A percentile compares a stretch with the other conserved stretches of the same genome.
Conservation (phyloP, 2,888 invertebrate genomes). For the Drosophila macrospina region DNA sequence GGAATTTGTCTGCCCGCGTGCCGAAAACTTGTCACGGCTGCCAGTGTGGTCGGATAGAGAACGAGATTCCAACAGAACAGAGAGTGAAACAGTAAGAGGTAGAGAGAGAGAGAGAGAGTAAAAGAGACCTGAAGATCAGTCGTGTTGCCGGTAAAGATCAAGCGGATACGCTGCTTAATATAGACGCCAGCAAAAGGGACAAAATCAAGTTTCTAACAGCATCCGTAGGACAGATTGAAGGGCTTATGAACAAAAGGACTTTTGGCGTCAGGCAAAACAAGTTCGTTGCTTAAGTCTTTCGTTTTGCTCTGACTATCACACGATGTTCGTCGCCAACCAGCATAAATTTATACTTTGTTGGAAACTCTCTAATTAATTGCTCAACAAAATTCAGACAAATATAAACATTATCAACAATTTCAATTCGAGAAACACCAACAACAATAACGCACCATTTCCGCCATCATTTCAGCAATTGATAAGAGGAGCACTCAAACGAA, state of each 20-base stretch:
- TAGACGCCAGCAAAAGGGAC: constrained; percentile 68
- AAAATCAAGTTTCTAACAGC: constrained; percentile 26
- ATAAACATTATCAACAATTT: constrained; percentile 52
- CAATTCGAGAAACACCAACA: constrained; percentile 29
- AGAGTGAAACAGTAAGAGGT: constrained; percentile 8
- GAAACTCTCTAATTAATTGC: constrained; percentile 66
- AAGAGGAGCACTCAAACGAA: constrained; percentile 45
- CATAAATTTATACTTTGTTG: constrained; percentile 51
- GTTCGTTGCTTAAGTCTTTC: constrained; percentile 76
- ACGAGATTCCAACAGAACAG: neutral
- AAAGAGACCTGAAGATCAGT: constrained; percentile 14
- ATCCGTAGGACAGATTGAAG: neutral
- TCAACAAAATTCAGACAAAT: constrained; percentile 61
- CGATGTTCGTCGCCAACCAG: constrained; percentile 40
- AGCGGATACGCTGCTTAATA: constrained; percentile 57
- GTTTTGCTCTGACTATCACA: constrained; percentile 49
- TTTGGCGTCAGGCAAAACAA: constrained; percentile 28
- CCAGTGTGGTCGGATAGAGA: constrained; percentile 69
- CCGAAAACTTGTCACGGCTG: constrained; percentile 82
- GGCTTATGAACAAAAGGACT: constrained; percentile 27
- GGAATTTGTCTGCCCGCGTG: constrained; percentile 83
- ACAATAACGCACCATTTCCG: constrained; percentile 80
- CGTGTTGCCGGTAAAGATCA: constrained; percentile 65
- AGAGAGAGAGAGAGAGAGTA: no score
- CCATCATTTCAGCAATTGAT: constrained; percentile 75